Evolutionary conservation across 35 echinoderm and acorn worm species (phyloP).

Genomic region (Acanthaster planci): DNA sequence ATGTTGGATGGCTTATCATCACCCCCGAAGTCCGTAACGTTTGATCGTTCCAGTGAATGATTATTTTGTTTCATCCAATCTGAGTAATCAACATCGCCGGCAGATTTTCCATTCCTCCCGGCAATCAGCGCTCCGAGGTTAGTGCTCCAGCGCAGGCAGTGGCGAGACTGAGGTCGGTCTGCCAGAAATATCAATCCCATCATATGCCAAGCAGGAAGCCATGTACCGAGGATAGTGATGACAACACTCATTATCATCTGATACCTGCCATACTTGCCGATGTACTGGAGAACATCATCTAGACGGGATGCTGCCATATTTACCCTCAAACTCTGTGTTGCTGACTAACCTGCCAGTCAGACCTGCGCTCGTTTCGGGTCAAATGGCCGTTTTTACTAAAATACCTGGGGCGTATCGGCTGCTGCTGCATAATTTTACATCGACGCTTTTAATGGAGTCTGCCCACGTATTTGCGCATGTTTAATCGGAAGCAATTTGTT

Average conservation of each 20-base stretch:
- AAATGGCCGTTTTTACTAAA: no score
- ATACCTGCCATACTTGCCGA: conserved; percentile 11
- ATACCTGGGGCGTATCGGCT: no score
- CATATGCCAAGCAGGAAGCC: neutral
- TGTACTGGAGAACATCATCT: neutral
- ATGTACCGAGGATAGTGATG: neutral
- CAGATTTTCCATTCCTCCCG: neutral
- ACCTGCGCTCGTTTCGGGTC: no score
- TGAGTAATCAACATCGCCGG: neutral
- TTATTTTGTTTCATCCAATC: neutral
- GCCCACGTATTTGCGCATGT: no score
- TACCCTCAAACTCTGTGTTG: no score
- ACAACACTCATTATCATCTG: conserved; percentile 1
- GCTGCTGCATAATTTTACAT: no score
- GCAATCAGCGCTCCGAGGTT: neutral
- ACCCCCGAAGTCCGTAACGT: neutral
- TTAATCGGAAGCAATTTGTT: no score
- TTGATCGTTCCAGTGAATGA: neutral
- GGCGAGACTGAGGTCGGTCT: neutral
- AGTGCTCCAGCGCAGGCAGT: neutral
- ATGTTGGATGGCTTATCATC: neutral
- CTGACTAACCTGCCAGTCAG: no score
- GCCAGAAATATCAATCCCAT: neutral
- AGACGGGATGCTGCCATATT: neutral
- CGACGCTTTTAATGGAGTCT: no score